phyloP scores from a whole-genome alignment of 2,888 invertebrate genomes.

The Sepioteuthis lessoniana region DNA sequence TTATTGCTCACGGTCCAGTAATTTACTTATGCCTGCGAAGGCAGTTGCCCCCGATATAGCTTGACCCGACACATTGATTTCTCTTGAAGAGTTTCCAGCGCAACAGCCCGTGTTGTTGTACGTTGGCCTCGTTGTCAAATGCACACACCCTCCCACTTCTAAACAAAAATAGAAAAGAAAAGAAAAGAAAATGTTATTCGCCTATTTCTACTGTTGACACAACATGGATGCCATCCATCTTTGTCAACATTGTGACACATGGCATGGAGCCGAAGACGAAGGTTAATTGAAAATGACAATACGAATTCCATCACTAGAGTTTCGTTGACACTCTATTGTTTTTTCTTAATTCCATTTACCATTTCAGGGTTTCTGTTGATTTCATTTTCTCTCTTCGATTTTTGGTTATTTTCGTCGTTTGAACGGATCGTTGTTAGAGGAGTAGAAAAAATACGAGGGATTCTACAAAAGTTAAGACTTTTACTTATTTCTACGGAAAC shows the following conservation, averaged over 20 bases:
- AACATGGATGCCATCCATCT: background rate
- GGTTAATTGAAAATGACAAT: slow-evolving; percentile 23
- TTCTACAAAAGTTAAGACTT: no score
- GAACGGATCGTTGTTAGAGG: no score
- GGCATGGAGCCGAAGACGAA: background rate
- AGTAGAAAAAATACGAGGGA: no score
- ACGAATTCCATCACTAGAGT: background rate
- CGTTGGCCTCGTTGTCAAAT: background rate
- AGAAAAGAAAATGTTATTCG: background rate
- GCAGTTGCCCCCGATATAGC: background rate
- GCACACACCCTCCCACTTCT: no score
- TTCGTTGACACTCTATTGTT: background rate
- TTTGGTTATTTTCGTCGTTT: no score
- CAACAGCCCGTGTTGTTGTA: background rate
- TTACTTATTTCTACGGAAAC: no score
- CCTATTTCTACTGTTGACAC: background rate
- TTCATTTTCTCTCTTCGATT: background rate
- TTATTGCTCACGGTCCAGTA: background rate
- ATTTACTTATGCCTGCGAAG: background rate
- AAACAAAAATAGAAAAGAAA: no score
- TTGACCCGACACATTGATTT: background rate
- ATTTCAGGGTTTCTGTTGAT: background rate
- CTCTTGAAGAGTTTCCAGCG: background rate
- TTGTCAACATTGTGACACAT: background rate
- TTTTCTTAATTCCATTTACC: background rate